Base-by-base conservation (phyloP, 2,797 vertebrate genomes). In the Thunnus albacares region DNA sequence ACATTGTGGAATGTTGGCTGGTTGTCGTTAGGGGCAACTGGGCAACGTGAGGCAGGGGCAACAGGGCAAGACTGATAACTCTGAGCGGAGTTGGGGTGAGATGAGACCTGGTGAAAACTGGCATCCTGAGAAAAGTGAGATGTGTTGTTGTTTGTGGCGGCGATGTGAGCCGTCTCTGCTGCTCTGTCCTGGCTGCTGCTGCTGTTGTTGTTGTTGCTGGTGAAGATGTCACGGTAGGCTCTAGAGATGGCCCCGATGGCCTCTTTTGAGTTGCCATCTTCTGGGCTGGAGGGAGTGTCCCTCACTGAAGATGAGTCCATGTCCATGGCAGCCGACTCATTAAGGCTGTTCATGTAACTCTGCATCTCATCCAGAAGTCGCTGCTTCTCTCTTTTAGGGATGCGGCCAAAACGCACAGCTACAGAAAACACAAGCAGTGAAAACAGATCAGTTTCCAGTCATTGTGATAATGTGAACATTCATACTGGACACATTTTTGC, bases 371-470 rank as follows among this genome's bases (percentile, higher is more conserved):
- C 96, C 85, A 96, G 86, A 33, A 96, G 95, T 45, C 96, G 91
- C 90, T 96, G 96, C 84, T 96, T 96, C 89, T 96, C 96, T 60
- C 96, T 89, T 74, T 96, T 96, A 1, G 96, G 96, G 71, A 96
- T 96, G 60, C 96, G 96, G 20, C 96, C 96, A 71, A 96, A 96
- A 81, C 96, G 95, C 62, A 96, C 96, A 73, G 96, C 96, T 96
- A 45, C 26, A 57, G 71, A 70, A 61, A 79, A 61, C 38, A 60
- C 28, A 79, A 81, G 20, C 11, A 80, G n/a, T 2, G 10, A 52
- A 24, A 53, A 80, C n/a, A 49, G 17, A 64, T 90, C 2, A 87
- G 47, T 18, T 4, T 57, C 7, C 12, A 71, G 45, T 51, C 45
- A 28, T 9, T 43, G 20, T 43, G 24, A 69, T 55, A 63, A 53